These are phyloP conservation scores for Pelosia muscerda DNA, from an alignment of 2,888 invertebrate genomes.

Conservation along the genomic window DNA sequence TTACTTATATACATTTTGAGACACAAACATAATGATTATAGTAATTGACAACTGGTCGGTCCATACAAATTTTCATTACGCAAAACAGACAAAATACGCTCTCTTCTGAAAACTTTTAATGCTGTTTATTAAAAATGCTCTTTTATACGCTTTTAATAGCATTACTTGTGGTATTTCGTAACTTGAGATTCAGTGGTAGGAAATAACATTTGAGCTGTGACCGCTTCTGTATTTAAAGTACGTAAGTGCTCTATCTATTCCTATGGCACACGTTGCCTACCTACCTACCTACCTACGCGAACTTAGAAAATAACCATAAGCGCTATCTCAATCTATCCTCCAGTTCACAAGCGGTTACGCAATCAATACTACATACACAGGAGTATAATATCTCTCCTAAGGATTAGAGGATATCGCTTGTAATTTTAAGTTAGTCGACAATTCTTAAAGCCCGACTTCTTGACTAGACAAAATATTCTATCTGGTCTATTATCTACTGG, in stretches of 20 bases:
- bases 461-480: background rate
- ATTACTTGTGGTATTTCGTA: background rate
- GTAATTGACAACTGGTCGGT: constrained; percentile 3
- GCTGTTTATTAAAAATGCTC: background rate
- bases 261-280: background rate
- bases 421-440: background rate
- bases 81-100: too few species aligned
- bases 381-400: too few species aligned
- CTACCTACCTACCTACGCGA: too few species aligned
- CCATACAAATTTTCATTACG: constrained; percentile 2
- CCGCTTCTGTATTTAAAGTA: background rate
- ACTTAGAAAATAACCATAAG: background rate
- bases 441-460: background rate
- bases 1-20: background rate
- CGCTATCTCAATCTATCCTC: background rate
- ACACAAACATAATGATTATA: background rate
- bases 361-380: too few species aligned
- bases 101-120: background rate
- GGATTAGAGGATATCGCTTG: too few species aligned
- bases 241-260: background rate
- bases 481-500: background rate
- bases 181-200: background rate
- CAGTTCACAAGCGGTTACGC: background rate
- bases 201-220: background rate
- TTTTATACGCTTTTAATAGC: background rate